Evolutionary conservation across 2,113 vertebrate genomes (phyloP).

Genomic region (Osmerus mordax): DNA sequence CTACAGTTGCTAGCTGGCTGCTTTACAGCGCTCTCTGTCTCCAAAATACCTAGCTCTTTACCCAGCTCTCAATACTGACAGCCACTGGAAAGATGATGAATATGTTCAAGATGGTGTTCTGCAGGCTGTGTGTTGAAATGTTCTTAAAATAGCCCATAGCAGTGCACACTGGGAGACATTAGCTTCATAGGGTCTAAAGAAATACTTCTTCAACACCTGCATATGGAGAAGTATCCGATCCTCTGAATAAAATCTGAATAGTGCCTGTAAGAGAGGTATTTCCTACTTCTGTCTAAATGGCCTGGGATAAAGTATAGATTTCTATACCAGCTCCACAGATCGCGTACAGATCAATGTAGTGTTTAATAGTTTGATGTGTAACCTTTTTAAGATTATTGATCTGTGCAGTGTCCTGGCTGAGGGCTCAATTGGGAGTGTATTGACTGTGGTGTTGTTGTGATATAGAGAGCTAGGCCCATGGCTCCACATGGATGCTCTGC

Average conservation of each 20-base stretch:
- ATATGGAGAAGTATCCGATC: slow-evolving; percentile 1
- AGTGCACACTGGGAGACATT: too few species aligned
- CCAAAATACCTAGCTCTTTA: slow-evolving; percentile 38
- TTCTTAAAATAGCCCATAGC: slow-evolving; percentile 43
- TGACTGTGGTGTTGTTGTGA: slow-evolving; percentile 74
- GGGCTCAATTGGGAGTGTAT: slow-evolving; percentile 73
- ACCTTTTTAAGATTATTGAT: slow-evolving; percentile 80
- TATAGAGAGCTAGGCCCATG: slow-evolving; percentile 61
- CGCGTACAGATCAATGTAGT: slow-evolving; percentile 66
- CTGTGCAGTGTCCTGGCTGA: slow-evolving; percentile 63
- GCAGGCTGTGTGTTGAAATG: slow-evolving; percentile 51
- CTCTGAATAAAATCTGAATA: slow-evolving; percentile 13
- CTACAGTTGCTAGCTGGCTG: slow-evolving; percentile 7
- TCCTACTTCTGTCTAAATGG: slow-evolving; percentile 23
- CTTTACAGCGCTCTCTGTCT: slow-evolving; percentile 29
- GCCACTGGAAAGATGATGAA: slow-evolving; percentile 55
- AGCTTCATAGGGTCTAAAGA: slow-evolving; percentile 7
- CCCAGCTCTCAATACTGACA: slow-evolving; percentile 48
- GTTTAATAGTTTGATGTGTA: slow-evolving; percentile 80
- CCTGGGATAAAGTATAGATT: slow-evolving; percentile 56
- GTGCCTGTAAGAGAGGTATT: slow-evolving; percentile 11
- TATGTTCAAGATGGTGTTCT: slow-evolving; percentile 50
- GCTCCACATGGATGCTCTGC: slow-evolving; percentile 69
- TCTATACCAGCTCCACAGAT: slow-evolving; percentile 54
- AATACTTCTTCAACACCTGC: neutral